Evolutionary conservation across 2,113 vertebrate species (phyloP).

Genomic region (Pongo pygmaeus): DNA sequence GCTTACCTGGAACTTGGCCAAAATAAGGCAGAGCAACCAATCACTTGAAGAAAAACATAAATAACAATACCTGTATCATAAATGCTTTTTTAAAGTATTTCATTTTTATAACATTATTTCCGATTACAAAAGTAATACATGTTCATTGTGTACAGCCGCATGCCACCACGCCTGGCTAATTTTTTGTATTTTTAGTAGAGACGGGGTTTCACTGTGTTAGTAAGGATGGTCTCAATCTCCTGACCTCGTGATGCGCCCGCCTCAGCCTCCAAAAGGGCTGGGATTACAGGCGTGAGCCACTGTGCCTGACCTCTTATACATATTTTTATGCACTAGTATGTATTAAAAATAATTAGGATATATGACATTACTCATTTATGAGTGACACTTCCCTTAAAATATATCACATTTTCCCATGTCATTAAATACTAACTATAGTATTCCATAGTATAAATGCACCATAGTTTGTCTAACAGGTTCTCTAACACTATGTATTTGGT

Average conservation of each 20-base stretch:
- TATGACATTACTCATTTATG: background rate
- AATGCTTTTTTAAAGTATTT: constrained; percentile 17
- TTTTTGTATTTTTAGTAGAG: too few relatives aligned
- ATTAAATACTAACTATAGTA: background rate
- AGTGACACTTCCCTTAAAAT: constrained; percentile 22
- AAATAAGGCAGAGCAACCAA: background rate
- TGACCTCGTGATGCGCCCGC: too few relatives aligned
- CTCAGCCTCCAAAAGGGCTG: too few relatives aligned
- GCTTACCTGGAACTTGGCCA: background rate
- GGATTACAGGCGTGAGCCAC: too few relatives aligned
- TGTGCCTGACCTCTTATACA: background rate
- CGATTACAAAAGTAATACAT: constrained; percentile 22
- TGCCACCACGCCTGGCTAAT: too few relatives aligned
- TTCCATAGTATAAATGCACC: background rate
- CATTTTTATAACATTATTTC: background rate
- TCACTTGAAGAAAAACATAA: constrained; percentile 23
- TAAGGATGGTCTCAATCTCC: too few relatives aligned
- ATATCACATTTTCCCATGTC: background rate
- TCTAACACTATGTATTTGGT: background rate
- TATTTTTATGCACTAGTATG: background rate
- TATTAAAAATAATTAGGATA: constrained; percentile 34
- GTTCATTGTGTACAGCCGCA: background rate
- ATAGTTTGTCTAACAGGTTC: constrained; percentile 16
- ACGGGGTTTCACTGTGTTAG: too few relatives aligned
- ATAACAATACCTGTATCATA: background rate